These are phyloP conservation scores for Eupithecia dodoneata DNA, from an alignment of 2,888 invertebrate species.

Conservation along the genomic window DNA sequence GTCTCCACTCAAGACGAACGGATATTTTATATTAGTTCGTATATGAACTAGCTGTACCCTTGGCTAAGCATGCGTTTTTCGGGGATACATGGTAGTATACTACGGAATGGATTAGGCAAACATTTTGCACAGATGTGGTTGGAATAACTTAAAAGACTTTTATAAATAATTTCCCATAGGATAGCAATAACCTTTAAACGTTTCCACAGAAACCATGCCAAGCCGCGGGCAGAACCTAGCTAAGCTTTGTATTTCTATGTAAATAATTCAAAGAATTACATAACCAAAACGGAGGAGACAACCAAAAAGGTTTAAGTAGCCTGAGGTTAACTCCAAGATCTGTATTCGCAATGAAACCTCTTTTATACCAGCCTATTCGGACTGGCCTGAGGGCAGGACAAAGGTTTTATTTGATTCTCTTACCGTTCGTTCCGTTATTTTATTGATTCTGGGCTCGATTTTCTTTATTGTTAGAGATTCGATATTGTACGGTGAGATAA, in stretches of 20 bases:
- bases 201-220: not conserved
- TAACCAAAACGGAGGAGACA: not conserved
- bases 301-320: not conserved
- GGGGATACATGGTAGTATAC: too few relatives aligned
- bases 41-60: too few relatives aligned
- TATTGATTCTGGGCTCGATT: not conserved
- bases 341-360: not conserved
- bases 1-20: too few relatives aligned
- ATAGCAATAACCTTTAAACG: not conserved
- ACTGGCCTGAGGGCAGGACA: conserved; percentile 11
- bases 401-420: conserved; percentile 17
- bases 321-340: not conserved
- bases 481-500: conserved; percentile 3
- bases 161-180: not conserved
- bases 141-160: too few relatives aligned
- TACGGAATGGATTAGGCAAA: too few relatives aligned
- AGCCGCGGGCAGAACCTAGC: not conserved
- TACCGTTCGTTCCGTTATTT: conserved; percentile 3
- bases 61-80: too few relatives aligned
- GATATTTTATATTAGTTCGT: too few relatives aligned
- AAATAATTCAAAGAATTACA: not conserved
- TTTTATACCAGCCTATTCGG: conserved; percentile 6
- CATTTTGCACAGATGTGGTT: too few relatives aligned
- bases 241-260: not conserved
- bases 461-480: not conserved